These are phyloP conservation scores for Trachelipus rathkii DNA, from an alignment of 1,140 invertebrate species.

Conservation along the genomic window DNA sequence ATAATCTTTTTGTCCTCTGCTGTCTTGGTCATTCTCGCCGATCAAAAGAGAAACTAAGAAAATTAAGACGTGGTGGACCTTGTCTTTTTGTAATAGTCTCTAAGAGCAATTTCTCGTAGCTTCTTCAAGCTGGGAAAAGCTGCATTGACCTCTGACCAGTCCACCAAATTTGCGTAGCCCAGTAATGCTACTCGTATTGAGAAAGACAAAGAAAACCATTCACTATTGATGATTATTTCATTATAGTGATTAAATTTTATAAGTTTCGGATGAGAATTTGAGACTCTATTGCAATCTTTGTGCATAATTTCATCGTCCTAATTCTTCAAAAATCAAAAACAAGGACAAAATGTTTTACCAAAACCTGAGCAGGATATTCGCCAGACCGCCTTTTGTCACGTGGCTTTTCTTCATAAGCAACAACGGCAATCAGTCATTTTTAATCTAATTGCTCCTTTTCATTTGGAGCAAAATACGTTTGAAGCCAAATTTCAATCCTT, in stretches of 20 bases:
- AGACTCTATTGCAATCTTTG: too few relatives aligned
- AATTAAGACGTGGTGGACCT: slow-evolving; percentile 82
- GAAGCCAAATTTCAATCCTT: slow-evolving; percentile 89
- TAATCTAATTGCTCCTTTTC: slow-evolving; percentile 70
- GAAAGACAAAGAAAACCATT: not conserved
- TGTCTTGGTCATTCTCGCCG: slow-evolving; percentile 79
- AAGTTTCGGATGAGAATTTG: too few relatives aligned
- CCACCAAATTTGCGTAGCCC: slow-evolving; percentile 96
- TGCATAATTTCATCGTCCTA: too few relatives aligned
- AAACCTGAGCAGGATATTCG: slow-evolving; percentile 84
- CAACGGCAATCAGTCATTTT: slow-evolving; percentile 80
- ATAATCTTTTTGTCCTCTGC: slow-evolving; percentile 95
- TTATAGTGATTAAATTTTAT: too few relatives aligned
- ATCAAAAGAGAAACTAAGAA: slow-evolving; percentile 81
- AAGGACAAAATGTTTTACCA: not conserved
- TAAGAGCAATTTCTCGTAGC: slow-evolving; percentile 93
- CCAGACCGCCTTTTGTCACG: slow-evolving; percentile 93
- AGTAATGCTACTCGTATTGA: slow-evolving; percentile 71
- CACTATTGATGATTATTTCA: not conserved
- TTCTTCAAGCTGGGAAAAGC: slow-evolving; percentile 79
- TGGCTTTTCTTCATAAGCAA: slow-evolving; percentile 87
- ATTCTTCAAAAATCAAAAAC: too few relatives aligned
- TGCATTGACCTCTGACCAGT: slow-evolving; percentile 88
- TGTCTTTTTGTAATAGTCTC: slow-evolving; percentile 96
- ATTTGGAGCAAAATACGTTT: slow-evolving; percentile 75